A percentile compares a stretch with the other conserved stretches of the same genome.
Conservation (phyloP, 2,888 invertebrate genomes). For the Plagodis dolabraria region DNA sequence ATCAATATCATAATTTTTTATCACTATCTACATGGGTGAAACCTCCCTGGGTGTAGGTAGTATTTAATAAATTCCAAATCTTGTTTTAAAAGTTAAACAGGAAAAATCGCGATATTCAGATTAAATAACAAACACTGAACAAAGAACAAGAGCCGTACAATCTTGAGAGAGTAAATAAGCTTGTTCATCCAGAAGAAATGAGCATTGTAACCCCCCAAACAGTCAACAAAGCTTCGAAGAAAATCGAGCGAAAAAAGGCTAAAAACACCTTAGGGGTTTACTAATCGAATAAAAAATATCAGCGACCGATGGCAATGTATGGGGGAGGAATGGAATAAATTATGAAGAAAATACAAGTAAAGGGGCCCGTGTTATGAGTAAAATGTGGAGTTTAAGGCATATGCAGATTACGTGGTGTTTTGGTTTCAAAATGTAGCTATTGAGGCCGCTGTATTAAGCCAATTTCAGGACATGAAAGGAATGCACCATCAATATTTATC, state of each 20-base stretch:
- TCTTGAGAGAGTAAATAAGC: constrained; percentile 74
- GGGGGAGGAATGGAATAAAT: constrained; percentile 84
- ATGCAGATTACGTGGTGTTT: constrained; percentile 69
- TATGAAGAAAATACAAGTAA: constrained; percentile 83
- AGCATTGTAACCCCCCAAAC: constrained; percentile 80
- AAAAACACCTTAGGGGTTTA: constrained; percentile 86
- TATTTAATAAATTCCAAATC: constrained; percentile 3
- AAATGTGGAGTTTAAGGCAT: constrained; percentile 69
- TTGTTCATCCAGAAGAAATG: constrained; percentile 82
- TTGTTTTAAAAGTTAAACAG: constrained; percentile 13
- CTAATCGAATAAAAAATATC: constrained; percentile 87
- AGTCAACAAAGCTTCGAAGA: constrained; percentile 85
- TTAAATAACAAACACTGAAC: constrained; percentile 32
- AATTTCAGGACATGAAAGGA: too few relatives aligned
- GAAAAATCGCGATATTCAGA: constrained; percentile 25
- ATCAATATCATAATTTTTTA: too few relatives aligned
- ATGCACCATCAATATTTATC: too few relatives aligned
- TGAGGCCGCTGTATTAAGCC: too few relatives aligned
- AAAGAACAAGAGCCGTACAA: constrained; percentile 42
- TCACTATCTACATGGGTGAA: too few relatives aligned
- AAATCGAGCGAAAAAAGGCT: constrained; percentile 86
- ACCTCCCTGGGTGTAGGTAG: too few relatives aligned
- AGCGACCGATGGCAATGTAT: constrained; percentile 84
- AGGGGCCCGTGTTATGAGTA: constrained; percentile 77
- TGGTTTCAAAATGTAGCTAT: constrained; percentile 30